phyloP scores from a whole-genome alignment of 2,797 vertebrate genomes.

The Channallabes apus region DNA sequence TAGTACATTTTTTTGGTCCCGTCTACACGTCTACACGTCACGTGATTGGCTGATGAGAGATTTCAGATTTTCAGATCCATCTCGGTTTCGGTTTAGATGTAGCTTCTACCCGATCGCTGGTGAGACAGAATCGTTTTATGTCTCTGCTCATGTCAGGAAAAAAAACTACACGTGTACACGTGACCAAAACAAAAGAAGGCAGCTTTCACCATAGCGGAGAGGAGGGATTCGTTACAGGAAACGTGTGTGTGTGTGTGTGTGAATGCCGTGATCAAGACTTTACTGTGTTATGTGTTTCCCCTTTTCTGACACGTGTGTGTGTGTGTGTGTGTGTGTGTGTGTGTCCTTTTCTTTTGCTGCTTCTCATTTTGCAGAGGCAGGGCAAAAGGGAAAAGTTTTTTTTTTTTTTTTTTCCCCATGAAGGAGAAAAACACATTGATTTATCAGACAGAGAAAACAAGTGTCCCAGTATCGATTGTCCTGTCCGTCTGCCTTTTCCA shows the following conservation, averaged over 20 bases:
- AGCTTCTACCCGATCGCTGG: no score
- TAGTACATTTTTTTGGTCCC: no score
- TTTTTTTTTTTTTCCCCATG: neutral
- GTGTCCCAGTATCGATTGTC: slow-evolving; percentile 11
- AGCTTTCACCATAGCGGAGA: neutral
- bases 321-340: neutral
- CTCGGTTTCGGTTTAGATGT: no score
- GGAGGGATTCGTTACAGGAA: neutral
- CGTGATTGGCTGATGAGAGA: no score
- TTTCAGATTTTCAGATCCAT: no score
- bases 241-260: neutral
- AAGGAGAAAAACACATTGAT: slow-evolving; percentile 18
- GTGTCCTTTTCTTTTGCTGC: no score
- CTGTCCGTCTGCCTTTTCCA: slow-evolving; percentile 18
- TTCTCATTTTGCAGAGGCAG: neutral
- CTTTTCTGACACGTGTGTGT: neutral
- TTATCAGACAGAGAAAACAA: slow-evolving; percentile 2
- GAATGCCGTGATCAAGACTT: neutral
- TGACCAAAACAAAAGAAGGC: neutral
- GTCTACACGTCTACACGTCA: no score
- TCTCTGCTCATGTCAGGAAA: neutral
- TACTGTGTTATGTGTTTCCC: neutral
- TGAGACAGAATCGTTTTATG: no score
- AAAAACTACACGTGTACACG: neutral
- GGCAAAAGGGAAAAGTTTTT: neutral